Evolutionary conservation across 2,797 vertebrate genomes (phyloP).

Genomic region (Ctenopoma multispine): DNA sequence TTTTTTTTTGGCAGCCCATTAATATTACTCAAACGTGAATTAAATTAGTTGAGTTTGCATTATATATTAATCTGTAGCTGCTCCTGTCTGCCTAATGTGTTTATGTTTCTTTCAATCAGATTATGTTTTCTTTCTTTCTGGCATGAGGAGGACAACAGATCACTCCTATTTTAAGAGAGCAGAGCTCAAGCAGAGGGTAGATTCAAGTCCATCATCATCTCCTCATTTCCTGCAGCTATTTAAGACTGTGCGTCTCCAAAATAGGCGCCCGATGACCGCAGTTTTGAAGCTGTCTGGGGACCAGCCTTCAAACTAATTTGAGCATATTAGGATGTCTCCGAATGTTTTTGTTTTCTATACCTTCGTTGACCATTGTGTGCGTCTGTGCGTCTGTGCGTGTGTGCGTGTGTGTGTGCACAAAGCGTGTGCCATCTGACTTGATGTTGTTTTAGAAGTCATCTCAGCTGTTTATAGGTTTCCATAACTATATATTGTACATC

Average conservation of each 20-base stretch:
- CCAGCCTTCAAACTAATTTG: slow-evolving; percentile 77
- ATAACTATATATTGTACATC: slow-evolving; percentile 88
- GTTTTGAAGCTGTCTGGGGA: slow-evolving; percentile 73
- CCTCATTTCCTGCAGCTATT: slow-evolving; percentile 84
- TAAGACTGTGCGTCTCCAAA: slow-evolving; percentile 75
- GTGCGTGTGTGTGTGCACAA: slow-evolving; percentile 23
- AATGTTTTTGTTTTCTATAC: slow-evolving; percentile 79
- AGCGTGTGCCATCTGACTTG: slow-evolving; percentile 75
- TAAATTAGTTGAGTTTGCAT: background rate
- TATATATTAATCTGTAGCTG: background rate
- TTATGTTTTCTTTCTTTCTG: slow-evolving; percentile 62
- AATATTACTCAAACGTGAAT: background rate
- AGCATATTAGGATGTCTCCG: slow-evolving; percentile 82
- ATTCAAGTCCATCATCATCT: slow-evolving; percentile 84
- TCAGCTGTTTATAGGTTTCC: slow-evolving; percentile 82
- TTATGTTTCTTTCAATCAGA: slow-evolving; percentile 45
- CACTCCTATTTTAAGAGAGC: slow-evolving; percentile 74
- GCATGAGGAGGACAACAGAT: slow-evolving; percentile 71
- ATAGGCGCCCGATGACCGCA: slow-evolving; percentile 76
- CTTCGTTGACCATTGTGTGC: slow-evolving; percentile 66
- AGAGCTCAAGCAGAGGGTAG: slow-evolving; percentile 73
- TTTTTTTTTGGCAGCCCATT: background rate
- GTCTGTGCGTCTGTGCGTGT: background rate
- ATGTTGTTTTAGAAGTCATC: slow-evolving; percentile 80
- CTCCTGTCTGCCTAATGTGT: slow-evolving; percentile 39